Evolutionary conservation across 2,888 invertebrate species (phyloP).

Genomic region (Auanema sp.): DNA sequence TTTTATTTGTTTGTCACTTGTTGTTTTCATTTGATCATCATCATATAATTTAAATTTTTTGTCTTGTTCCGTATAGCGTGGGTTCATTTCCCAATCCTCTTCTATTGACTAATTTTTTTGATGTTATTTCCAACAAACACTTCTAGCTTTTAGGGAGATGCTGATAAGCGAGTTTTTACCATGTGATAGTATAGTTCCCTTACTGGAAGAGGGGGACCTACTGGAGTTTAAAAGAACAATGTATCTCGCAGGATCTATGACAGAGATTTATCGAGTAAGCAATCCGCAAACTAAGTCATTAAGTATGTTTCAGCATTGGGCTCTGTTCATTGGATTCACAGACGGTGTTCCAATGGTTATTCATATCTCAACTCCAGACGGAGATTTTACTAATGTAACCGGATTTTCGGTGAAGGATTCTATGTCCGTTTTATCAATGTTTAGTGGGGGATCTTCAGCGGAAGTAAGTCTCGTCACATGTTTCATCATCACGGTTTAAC

Average conservation of each 20-base stretch:
- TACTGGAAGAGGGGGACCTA: slow-evolving; percentile 13
- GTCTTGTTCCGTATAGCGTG: too few species aligned
- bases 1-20: slow-evolving; percentile 2
- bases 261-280: slow-evolving; percentile 16
- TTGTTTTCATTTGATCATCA: neutral
- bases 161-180: slow-evolving; percentile 13
- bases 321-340: slow-evolving; percentile 43
- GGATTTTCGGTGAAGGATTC: slow-evolving; percentile 12
- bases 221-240: slow-evolving; percentile 16
- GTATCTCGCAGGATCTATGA: slow-evolving; percentile 10
- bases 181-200: slow-evolving; percentile 8
- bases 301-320: slow-evolving; percentile 52
- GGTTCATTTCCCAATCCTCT: neutral
- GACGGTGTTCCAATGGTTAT: slow-evolving; percentile 35
- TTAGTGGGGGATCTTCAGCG: slow-evolving; percentile 15
- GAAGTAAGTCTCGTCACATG: slow-evolving; percentile 8
- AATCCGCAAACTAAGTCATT: too few species aligned
- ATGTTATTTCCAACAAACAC: neutral
- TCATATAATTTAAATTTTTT: neutral
- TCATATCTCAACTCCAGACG: slow-evolving; percentile 45
- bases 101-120: neutral
- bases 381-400: slow-evolving; percentile 35
- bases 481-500: too few species aligned
- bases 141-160: slow-evolving; percentile 5
- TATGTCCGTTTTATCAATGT: slow-evolving; percentile 7